Evolutionary conservation across 2,797 vertebrate species (phyloP).

Genomic region (Acanthornis magna): DNA sequence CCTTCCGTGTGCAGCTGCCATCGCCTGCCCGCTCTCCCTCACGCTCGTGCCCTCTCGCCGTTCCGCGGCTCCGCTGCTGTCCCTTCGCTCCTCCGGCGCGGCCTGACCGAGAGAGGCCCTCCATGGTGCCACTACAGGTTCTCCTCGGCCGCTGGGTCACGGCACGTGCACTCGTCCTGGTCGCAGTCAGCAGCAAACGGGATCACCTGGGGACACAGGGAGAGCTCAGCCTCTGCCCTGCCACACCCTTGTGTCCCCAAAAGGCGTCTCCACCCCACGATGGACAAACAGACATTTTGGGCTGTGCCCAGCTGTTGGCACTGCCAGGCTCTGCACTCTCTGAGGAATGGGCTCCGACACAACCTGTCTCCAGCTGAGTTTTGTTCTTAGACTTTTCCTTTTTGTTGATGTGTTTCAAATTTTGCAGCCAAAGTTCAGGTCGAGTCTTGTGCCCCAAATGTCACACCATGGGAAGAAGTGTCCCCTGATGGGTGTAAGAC

Average conservation of each 20-base stretch:
- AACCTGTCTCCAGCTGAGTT: neutral
- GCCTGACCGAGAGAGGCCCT: constrained; percentile 9
- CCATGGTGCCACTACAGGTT: constrained; percentile 77
- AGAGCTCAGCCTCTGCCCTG: neutral
- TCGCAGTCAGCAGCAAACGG: constrained; percentile 93
- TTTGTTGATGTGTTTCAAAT: neutral
- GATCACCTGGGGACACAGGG: constrained; percentile 82
- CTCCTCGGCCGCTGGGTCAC: constrained; percentile 92
- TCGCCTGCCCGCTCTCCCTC: neutral
- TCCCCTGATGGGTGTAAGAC: neutral
- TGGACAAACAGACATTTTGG: fast-evolving
- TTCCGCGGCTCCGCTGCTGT: neutral
- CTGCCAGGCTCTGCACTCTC: fast-evolving
- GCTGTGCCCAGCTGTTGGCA: neutral
- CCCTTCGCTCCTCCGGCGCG: neutral
- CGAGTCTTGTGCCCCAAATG: neutral
- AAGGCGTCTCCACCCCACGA: fast-evolving
- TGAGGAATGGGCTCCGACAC: neutral
- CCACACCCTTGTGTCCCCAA: fast-evolving
- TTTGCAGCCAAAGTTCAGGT: neutral
- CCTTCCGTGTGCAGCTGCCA: fast-evolving
- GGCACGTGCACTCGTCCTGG: constrained; percentile 93
- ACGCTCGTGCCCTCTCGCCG: neutral
- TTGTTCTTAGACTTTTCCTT: neutral
- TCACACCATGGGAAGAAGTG: neutral